Base-by-base conservation (phyloP, 2,888 invertebrate genomes). In the Spisula solida region DNA sequence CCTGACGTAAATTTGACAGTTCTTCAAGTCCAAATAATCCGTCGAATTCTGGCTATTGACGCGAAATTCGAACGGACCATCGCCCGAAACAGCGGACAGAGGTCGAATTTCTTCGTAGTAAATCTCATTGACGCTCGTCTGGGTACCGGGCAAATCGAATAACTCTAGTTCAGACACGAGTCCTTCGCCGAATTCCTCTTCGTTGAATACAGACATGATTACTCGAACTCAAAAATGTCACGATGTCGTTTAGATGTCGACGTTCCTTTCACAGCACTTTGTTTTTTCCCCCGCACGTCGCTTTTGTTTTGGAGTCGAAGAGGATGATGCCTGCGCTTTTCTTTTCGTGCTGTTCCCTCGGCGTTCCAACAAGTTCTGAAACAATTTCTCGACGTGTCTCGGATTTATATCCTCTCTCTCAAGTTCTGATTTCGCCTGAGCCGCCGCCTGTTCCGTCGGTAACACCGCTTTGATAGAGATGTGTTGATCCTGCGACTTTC, bases 1-100 rank as follows among this genome's bases (percentile, higher is more conserved):
- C 85, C 86, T 87, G 0, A 91, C 87, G 56, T 90, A 92, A 0
- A 93, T 31, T 31, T 89, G 88, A 16, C 89, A 86, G 75, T 85
- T 83, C 83, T 86, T 91, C 87, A 92, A 41, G 34, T 93, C 93
- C 20, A 93, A 31, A 55, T 88, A 93, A 29, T 82, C 66, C 88
- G 90, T 80, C 16, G 91, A 92, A 88, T 92, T 93, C 55, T 91
- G 91, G 29, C 92, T 90, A 60, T 84, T 85, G 34, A 92, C 90
- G 6, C 81, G 81, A 66, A 93, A 92, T 81, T 92, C 92, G 20
- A 92, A 89, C 4, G 92, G 92, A 29, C 85, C 56, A 60, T 89
- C 90, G n/a, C 60, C 80, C 4, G 89, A 87, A 66, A 84, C 84
- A 47, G 88, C 86, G 4, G 91, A 91, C 48, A 89, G 10, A 18